A percentile compares a stretch with the other conserved stretches of the same genome.
These are phyloP conservation scores for Catocala sponsa DNA, from an alignment of 2,888 invertebrate genomes.

Conservation along the genomic window DNA sequence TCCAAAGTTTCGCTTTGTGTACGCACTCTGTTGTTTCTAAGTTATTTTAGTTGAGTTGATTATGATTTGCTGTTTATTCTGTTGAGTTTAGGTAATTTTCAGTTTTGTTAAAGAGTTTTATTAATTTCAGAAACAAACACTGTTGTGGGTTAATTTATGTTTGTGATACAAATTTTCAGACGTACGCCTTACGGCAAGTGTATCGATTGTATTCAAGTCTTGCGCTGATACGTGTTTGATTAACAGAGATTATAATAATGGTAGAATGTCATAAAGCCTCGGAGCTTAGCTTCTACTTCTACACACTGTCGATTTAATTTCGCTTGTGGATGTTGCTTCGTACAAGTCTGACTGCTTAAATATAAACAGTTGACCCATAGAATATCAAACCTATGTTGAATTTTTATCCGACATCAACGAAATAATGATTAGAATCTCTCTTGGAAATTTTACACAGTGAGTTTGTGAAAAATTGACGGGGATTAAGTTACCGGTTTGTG, in stretches of 20 bases:
- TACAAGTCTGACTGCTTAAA: constrained; percentile 20
- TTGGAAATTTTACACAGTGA: constrained; percentile 30
- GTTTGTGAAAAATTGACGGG: constrained; percentile 54
- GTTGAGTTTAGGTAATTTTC: constrained; percentile 24
- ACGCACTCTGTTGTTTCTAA: constrained; percentile 50
- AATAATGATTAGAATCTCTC: constrained; percentile 13
- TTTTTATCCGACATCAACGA: constrained; percentile 15
- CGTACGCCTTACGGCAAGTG: not conserved
- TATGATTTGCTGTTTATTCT: constrained; percentile 40
- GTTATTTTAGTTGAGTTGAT: constrained; percentile 46
- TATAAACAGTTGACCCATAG: not conserved
- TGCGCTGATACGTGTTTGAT: too few species aligned
- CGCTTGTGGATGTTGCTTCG: constrained; percentile 30
- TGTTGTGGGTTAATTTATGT: constrained; percentile 7
- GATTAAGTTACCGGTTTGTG: constrained; percentile 60
- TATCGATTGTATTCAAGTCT: too few species aligned
- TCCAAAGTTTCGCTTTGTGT: constrained; percentile 48
- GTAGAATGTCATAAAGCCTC: not conserved
- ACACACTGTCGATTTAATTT: constrained; percentile 4
- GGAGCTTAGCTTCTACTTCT: not conserved
- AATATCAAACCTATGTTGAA: not conserved
- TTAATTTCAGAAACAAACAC: constrained; percentile 9
- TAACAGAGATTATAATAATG: too few species aligned
- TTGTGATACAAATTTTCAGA: not conserved
- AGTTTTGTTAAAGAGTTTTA: constrained; percentile 17